These are phyloP conservation scores for Ivindomyrus marchei DNA, from an alignment of 2,113 vertebrate species.

Conservation along the genomic window DNA sequence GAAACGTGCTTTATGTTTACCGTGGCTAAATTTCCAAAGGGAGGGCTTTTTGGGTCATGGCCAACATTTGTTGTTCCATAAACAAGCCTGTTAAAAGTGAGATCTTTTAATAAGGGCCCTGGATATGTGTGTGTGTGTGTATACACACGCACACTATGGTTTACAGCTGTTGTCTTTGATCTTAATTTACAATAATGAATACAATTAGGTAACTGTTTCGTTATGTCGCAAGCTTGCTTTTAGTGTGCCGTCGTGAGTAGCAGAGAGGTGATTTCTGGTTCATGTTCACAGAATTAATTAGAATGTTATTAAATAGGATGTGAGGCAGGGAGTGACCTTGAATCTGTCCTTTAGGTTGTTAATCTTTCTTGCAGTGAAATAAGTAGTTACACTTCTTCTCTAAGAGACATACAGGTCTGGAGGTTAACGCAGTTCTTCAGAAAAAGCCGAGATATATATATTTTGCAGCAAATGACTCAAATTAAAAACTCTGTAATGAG, in stretches of 20 bases:
- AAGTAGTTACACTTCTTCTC: not conserved
- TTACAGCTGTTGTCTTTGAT: not conserved
- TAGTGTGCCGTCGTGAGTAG: not conserved
- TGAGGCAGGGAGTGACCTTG: not conserved
- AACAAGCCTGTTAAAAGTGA: slow-evolving; percentile 36
- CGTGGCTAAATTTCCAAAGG: slow-evolving; percentile 25
- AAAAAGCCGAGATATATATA: not conserved
- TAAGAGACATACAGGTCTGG: not conserved
- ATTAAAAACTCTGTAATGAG: not conserved
- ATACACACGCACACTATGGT: not conserved
- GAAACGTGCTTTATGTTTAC: slow-evolving; percentile 24
- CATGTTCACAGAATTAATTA: not conserved
- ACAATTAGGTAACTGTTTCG: not conserved
- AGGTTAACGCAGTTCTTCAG: not conserved
- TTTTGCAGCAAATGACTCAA: not conserved
- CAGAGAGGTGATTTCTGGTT: not conserved
- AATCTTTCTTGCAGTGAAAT: not conserved
- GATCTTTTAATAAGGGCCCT: not conserved
- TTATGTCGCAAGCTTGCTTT: not conserved
- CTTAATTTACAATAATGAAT: not conserved
- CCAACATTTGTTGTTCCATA: slow-evolving; percentile 23
- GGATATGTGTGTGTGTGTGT: not conserved
- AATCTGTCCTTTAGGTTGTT: not conserved
- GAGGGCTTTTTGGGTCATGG: not conserved
- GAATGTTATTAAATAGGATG: not conserved